These are phyloP conservation scores for Toxotes chatareus DNA, from an alignment of 2,113 vertebrate species.

Conservation along the genomic window DNA sequence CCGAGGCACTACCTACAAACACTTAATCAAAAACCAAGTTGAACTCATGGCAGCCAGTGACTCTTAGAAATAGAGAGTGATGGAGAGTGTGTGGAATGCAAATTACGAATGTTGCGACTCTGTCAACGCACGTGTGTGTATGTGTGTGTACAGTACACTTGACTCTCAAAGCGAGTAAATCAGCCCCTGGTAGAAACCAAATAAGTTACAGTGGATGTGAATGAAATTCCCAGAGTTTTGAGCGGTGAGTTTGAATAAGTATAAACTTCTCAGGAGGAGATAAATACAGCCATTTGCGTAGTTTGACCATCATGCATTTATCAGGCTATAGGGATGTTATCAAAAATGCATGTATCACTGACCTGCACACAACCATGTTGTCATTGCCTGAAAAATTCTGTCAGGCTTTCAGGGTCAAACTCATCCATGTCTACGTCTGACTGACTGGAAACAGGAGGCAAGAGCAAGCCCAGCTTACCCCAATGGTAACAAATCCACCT, in stretches of 20 bases:
- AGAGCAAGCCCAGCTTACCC: neutral
- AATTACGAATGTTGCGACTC: conserved; percentile 73
- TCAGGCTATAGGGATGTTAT: neutral
- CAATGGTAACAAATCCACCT: neutral
- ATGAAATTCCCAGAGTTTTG: conserved; percentile 26
- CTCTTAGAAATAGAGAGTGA: conserved; percentile 76
- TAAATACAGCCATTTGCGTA: neutral
- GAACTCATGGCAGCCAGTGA: conserved; percentile 72
- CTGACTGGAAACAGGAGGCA: neutral
- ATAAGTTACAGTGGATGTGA: conserved; percentile 24
- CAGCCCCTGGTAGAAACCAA: conserved; percentile 53
- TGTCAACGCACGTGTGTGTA: conserved; percentile 21
- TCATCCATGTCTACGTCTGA: neutral
- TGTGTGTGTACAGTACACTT: conserved; percentile 36
- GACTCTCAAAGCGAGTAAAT: conserved; percentile 40
- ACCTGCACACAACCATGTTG: neutral
- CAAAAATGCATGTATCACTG: neutral
- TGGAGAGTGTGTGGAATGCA: conserved; percentile 76
- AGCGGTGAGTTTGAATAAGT: neutral
- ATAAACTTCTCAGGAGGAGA: neutral
- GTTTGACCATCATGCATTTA: neutral
- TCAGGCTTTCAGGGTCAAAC: neutral
- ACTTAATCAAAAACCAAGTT: conserved; percentile 84
- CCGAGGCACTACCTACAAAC: conserved; percentile 83
- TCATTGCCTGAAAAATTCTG: neutral